Evolutionary conservation across 2,888 invertebrate genomes (phyloP), one percentile per base, ranked within the genome.

Genomic region (Drosophila austrosaltans): DNA sequence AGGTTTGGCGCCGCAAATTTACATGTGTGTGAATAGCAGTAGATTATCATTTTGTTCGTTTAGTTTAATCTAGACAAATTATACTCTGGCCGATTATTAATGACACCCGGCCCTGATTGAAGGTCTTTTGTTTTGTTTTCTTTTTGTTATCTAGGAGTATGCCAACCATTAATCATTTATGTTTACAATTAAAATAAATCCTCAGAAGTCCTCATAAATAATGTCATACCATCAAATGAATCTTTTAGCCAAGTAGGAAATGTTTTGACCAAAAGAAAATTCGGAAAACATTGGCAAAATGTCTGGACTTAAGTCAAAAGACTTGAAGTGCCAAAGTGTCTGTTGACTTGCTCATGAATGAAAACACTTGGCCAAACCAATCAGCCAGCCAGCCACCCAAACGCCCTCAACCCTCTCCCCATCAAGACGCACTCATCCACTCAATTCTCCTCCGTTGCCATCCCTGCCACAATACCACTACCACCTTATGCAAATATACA

Each of bases 281-380:
- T 53, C 28, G 20, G 57, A 39, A 22, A 48, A 22, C 42, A 48
- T 28, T 28, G 3, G 30, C 42, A 20, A 60, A 32, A 16, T 42
- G 42, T 60, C 30, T 42, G 40, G 16, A 48, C 57, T 57, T 39
- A 57, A 39, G 60, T 44, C 58, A 59, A 40, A 59, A 59, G 42
- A 59, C 39, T 48, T 48, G 48, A 48, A 48, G 48, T 48, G 48
- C 39, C 42, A 12, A 32, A 66, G 72, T 60, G 68, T 75, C 76
- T 87, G 87, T 83, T 89, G 89, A 82, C 89, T 87, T 77, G 67
- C 68, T 78, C 76, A 72, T 87, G 88, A 89, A 83, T 85, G 82
- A 85, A 77, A 84, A 72, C 86, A 82, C 80, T 83, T 89, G 89
- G 84, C 81, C 79, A 54, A 72, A 77, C 66, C 74, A 75, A 75